Conservation (phyloP, 2,797 vertebrate genomes). For the Epinephelus awoara region DNA sequence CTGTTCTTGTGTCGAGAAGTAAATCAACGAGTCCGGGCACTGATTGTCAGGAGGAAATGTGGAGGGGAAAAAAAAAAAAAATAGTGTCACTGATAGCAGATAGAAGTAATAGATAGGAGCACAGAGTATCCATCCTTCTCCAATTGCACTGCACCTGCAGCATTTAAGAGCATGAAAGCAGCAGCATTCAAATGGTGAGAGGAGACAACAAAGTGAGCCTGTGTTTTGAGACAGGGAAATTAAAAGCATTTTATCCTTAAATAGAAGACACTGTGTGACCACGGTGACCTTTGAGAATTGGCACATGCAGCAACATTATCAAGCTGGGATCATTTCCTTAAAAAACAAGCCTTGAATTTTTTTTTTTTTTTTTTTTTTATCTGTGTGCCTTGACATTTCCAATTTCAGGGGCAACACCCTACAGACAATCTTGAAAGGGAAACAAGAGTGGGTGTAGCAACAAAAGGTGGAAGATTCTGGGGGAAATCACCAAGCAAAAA, state of each 20-base stretch:
- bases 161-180: not conserved
- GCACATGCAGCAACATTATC: not conserved
- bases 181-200: not conserved
- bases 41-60: not conserved
- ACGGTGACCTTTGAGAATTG: slow-evolving; percentile 22
- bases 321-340: not conserved
- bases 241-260: not conserved
- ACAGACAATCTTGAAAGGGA: slow-evolving; percentile 63
- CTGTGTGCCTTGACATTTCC: slow-evolving; percentile 47
- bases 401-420: slow-evolving; percentile 60
- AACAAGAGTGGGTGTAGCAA: slow-evolving; percentile 71
- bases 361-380: slow-evolving; percentile 1
- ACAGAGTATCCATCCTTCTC: slow-evolving; percentile 39
- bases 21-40: not conserved
- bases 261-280: slow-evolving; percentile 11
- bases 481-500: slow-evolving; percentile 62
- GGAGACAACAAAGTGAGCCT: slow-evolving; percentile 7
- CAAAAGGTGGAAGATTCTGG: slow-evolving; percentile 40
- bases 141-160: slow-evolving; percentile 60
- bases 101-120: slow-evolving; percentile 25
- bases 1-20: not conserved
- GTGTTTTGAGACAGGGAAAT: too few relatives aligned
- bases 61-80: not conserved
- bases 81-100: slow-evolving; percentile 12
- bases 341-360: slow-evolving; percentile 11